Conservation (phyloP, 2,113 vertebrate species). For the Thunnus maccoyii region DNA sequence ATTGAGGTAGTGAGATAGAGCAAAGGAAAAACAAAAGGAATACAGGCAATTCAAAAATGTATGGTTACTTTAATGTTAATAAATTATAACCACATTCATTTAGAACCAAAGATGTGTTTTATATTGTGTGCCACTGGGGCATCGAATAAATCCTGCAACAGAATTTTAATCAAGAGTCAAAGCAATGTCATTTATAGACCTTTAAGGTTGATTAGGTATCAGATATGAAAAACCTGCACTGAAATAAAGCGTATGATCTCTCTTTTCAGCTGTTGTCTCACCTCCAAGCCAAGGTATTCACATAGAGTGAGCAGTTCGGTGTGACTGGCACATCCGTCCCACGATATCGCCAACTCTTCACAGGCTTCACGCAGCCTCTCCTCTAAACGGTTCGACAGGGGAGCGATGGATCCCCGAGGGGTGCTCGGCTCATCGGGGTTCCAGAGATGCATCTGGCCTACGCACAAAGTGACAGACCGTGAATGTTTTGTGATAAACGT, state of each 20-base stretch:
- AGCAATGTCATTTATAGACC: no score
- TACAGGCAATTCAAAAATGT: no score
- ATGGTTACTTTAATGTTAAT: no score
- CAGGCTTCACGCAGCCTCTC: constrained; percentile 90
- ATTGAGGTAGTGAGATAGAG: no score
- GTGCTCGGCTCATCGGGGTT: constrained; percentile 93
- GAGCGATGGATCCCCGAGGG: constrained; percentile 71
- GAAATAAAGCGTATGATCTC: neutral
- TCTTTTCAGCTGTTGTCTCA: neutral
- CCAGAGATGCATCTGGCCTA: constrained; percentile 96
- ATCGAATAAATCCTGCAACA: no score
- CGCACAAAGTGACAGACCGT: neutral
- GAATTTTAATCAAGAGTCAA: no score
- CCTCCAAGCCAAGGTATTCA: constrained; percentile 87
- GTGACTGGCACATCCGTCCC: constrained; percentile 86
- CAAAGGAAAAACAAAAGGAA: no score
- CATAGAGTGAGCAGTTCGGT: constrained; percentile 89
- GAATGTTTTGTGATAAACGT: neutral
- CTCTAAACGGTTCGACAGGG: constrained; percentile 86
- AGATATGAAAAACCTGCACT: neutral
- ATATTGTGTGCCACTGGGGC: no score
- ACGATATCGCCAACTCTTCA: constrained; percentile 86
- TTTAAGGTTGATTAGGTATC: no score
- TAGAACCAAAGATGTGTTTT: no score
- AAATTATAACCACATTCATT: no score